Evolutionary conservation across 64 coral and sea anemone genomes (phyloP), one percentile per base, ranked within the genome.

Genomic region (Platygyra sinensis): DNA sequence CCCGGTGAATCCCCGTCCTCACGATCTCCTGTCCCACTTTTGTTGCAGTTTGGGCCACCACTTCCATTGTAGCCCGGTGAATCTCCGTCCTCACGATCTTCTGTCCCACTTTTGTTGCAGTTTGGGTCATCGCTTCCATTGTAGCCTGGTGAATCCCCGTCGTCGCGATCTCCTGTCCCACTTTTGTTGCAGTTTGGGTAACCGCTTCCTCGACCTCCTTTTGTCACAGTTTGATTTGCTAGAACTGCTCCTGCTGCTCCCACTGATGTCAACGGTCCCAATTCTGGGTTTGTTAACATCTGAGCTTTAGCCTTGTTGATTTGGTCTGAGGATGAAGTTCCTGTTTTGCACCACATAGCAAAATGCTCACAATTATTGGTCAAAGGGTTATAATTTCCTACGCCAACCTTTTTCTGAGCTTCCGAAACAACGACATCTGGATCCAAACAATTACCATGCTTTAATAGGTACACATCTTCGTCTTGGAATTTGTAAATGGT

Each of bases 341-440:
- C 87, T 5, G 87, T 89, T 22, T 77, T 78, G n/a, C 87, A 89
- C 73, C 55, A 60, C 83, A 87, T 87, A 0, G 83, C 83, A 87
- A 87, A 87, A 73, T 73, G 63, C 24, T 87, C 83, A 72, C 87
- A 89, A 50, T 89, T 89, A 63, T 89, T 89, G 72, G 54, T 63
- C 15, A 89, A 4, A 15, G 18, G 30, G 57, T 67, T 24, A 74
- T 78, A 89, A 0, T 77, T 32, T 24, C 0, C 1, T 1, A 78
- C 22, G 8, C 74, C 74, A 0, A 78, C 30, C 30, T 52, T 32
- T 3, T 16, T 46, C 2, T 15, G 1, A 13, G 73, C 73, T n/a
- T 28, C 4, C 1, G 42, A 10, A 12, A 88, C 8, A 1, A 88
- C 73, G 4, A 4, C 39, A 51, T 30, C 73, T 0, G 12, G 73